Base-by-base conservation (phyloP, 2,113 vertebrate genomes). In the Perccottus glenii region DNA sequence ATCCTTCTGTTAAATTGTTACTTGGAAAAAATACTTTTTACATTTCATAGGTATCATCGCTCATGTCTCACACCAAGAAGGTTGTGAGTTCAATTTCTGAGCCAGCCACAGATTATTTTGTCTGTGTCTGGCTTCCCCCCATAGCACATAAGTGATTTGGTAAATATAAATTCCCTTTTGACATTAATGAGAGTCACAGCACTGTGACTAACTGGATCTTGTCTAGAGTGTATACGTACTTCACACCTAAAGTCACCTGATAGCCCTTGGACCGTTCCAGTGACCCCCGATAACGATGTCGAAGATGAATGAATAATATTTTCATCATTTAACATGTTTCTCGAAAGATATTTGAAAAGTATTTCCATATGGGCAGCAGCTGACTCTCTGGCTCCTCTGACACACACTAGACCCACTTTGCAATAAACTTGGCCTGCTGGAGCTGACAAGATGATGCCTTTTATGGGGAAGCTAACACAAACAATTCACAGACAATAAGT, bases 341-440 rank as follows among this genome's bases (percentile, higher is more conserved):
- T 50, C 19, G 4, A 10, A 10, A 50, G 1, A 50, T 5, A 38
- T 38, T 38, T 38, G 51, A 43, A 77, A 82, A 86, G 82, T 75
- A 88, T 90, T 89, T 88, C 90, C 94, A 95, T 93, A 86, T 94
- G 94, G 94, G 91, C 82, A 79, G 59, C 93, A 94, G 91, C 93
- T 92, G 91, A 94, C 90, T 71, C 85, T 86, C 73, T 66, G 44
- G 53, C 62, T 80, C 56, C 32, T 64, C 44, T 67, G 65, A 77
- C 61, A 32, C 45, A 45, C 70, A 67, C 40, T 59, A 11, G 7
- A 55, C 67, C 63, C 62, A 58, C 36, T 68, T 80, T 57, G 63
- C 55, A 43, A 60, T 73, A 66, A 52, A 80, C 75, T 62, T 62
- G 71, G 61, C 65, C 64, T 62, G 81, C 79, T 66, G 61, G 83